These are phyloP conservation scores for Portevinia maculata DNA, from an alignment of 2,888 invertebrate genomes.

Conservation along the genomic window DNA sequence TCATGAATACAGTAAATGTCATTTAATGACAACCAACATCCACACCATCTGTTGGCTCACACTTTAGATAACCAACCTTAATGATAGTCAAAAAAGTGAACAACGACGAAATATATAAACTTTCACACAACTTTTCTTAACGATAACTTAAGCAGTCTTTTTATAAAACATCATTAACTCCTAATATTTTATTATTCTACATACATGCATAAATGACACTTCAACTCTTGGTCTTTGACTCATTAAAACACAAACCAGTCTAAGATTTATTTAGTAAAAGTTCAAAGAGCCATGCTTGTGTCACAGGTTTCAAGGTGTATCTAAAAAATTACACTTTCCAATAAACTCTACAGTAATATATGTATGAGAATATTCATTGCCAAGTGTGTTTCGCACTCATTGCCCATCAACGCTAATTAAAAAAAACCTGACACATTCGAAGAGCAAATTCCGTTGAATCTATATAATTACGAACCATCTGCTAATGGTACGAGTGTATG, in stretches of 20 bases:
- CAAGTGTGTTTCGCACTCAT: slow-evolving; percentile 12
- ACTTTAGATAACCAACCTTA: too few species aligned
- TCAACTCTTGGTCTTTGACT: not conserved
- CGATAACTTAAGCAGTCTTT: too few species aligned
- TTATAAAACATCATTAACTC: too few species aligned
- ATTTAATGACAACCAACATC: too few species aligned
- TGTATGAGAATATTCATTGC: slow-evolving; percentile 20
- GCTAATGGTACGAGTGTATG: not conserved
- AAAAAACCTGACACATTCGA: not conserved
- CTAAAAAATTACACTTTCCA: not conserved
- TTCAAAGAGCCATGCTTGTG: slow-evolving; percentile 3
- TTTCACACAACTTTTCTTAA: too few species aligned
- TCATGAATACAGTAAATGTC: too few species aligned
- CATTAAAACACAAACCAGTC: not conserved
- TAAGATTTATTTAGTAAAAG: slow-evolving; percentile 1
- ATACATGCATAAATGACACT: too few species aligned
- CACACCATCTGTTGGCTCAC: too few species aligned
- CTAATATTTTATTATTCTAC: too few species aligned
- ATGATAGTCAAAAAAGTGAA: too few species aligned
- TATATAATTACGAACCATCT: slow-evolving; percentile 53
- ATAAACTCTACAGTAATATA: slow-evolving; percentile 19
- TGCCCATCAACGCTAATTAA: slow-evolving; percentile 16
- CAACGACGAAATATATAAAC: too few species aligned
- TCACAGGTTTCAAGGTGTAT: not conserved
- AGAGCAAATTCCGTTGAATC: slow-evolving; percentile 6